Base-by-base conservation (phyloP, 1,140 invertebrate species). In the Medauroidea extradentata region DNA sequence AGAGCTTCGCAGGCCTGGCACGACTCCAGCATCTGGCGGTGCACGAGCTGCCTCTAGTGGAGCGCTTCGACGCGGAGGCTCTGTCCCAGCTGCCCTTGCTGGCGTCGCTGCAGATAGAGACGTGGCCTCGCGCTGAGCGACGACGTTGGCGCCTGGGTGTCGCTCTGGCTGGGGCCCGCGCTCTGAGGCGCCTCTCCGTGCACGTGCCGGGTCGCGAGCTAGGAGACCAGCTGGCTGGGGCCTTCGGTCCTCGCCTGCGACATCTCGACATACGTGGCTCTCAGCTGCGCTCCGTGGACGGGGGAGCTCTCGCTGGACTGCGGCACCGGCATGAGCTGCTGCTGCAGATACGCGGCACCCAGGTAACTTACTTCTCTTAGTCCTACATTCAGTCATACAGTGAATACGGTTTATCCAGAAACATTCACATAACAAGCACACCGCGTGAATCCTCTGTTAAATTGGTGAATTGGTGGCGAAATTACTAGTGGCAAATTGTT, bases 241-340 rank as follows among this genome's bases (percentile, higher is more conserved):
- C 84, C 1, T 88, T 87, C 48, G 83, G 83, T 14, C 74, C 74
- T 0, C 91, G 91, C 68, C 77, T 94, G 14, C 81, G 85, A 54
- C 85, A 90, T 61, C 71, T 94, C 23, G 88, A 90, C 66, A 87
- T 94, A 52, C 88, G 85, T 44, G 92, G 91, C 13, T 70, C 70
- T 41, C 83, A 84, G 63, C 78, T 94, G 42, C 82, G 83, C 61
- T 77, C 71, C 34, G 87, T 93, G 57, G 80, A 83, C 0, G 78
- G 83, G 1, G 85, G 88, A 46, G 88, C 89, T 9, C 88, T 93
- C 63, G 72, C 77, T 2, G 81, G 14, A 1, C 61, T 73, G 18
- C 69, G 73, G 46, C 67, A 67, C 41, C 71, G 69, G 43, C 67
- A 86, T 55, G 88, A 90, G 65, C 75, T 94, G 52, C 80, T 85